phyloP scores from a whole-genome alignment of 1,140 invertebrate genomes.

The Drosophila yakuba region DNA sequence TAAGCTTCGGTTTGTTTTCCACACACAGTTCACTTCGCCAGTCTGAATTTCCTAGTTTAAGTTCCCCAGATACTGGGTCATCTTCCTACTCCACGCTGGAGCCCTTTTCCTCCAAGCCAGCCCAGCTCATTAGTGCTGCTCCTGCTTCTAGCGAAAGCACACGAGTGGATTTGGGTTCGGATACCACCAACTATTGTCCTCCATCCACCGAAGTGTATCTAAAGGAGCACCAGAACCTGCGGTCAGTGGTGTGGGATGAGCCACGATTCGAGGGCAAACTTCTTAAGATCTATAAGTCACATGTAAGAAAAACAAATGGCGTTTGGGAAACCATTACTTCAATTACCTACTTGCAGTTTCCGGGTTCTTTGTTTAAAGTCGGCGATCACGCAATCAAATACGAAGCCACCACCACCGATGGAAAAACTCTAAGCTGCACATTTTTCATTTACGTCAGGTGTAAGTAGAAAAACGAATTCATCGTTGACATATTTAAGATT shows the following conservation, averaged over 20 bases:
- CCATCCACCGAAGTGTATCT: constrained; percentile 87
- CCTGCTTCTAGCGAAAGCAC: constrained; percentile 11
- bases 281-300: constrained; percentile 87
- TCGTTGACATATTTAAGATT: not conserved
- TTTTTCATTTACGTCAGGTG: constrained; percentile 88
- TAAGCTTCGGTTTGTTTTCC: constrained; percentile 9
- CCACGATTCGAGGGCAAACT: constrained; percentile 88
- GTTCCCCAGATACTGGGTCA: not conserved
- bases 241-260: constrained; percentile 88
- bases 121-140: constrained; percentile 5
- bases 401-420: constrained; percentile 87
- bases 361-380: constrained; percentile 86
- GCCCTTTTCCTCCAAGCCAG: constrained; percentile 6
- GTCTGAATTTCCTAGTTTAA: not conserved
- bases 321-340: too few species aligned
- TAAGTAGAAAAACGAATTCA: constrained; percentile 59
- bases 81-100: not conserved
- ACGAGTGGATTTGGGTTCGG: constrained; percentile 53
- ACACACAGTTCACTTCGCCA: not conserved
- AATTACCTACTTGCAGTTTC: constrained; percentile 84
- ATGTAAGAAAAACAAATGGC: constrained; percentile 84
- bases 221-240: constrained; percentile 85
- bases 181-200: constrained; percentile 86
- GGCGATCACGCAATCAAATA: constrained; percentile 88
- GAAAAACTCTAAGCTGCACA: constrained; percentile 87